A percentile compares a stretch with the other conserved stretches of the same genome.
These are phyloP conservation scores for Paracanthobrama guichenoti DNA, from an alignment of 2,113 vertebrate species.

Conservation along the genomic window DNA sequence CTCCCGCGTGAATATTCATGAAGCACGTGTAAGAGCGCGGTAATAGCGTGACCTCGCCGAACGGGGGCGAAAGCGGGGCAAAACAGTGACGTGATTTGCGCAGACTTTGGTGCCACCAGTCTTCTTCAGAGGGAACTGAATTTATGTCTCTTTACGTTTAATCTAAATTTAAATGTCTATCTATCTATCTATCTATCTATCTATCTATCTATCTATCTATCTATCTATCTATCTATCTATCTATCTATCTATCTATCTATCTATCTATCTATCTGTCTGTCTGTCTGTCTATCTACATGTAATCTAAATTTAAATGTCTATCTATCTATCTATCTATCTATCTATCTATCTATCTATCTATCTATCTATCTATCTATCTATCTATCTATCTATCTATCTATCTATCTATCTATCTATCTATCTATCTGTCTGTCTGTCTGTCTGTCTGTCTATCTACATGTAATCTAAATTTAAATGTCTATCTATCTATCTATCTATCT, in stretches of 20 bases:
- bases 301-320: no score
- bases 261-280: no score
- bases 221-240: neutral
- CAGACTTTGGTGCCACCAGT: constrained; percentile 78
- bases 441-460: neutral
- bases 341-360: neutral
- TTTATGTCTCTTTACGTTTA: neutral
- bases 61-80: constrained; percentile 45
- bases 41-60: constrained; percentile 51
- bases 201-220: constrained; percentile 18
- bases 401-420: neutral
- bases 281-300: no score
- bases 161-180: neutral
- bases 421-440: no score
- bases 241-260: neutral
- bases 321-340: no score
- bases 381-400: neutral
- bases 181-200: constrained; percentile 9
- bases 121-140: constrained; percentile 67
- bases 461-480: no score
- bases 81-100: constrained; percentile 41
- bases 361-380: neutral
- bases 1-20: constrained; percentile 66
- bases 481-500: no score
- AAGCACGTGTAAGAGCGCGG: constrained; percentile 68